These are phyloP conservation scores for Ruditapes philippinarum DNA, from an alignment of 1,140 invertebrate species.

Conservation along the genomic window DNA sequence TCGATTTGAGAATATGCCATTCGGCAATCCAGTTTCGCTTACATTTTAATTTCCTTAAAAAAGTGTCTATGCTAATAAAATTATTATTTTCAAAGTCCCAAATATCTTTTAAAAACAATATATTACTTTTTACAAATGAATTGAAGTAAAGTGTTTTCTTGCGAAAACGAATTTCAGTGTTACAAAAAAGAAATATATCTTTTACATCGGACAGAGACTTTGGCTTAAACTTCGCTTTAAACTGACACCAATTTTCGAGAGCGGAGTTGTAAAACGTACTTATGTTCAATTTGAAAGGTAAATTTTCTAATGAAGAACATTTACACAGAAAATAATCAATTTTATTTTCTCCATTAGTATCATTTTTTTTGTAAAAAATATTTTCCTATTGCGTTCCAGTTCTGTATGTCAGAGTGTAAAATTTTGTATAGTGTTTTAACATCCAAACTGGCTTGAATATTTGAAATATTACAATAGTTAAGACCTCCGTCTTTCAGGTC, in stretches of 20 bases:
- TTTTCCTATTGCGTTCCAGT: neutral
- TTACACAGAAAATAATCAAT: neutral
- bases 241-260: neutral
- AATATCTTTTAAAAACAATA: neutral
- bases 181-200: neutral
- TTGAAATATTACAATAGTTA: neutral
- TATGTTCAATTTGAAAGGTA: neutral
- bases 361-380: neutral
- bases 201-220: neutral
- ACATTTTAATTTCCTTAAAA: neutral
- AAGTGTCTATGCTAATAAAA: neutral
- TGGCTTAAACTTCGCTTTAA: neutral
- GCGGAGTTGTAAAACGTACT: neutral
- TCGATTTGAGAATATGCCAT: neutral
- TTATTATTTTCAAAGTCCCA: neutral
- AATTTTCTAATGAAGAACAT: neutral
- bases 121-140: neutral
- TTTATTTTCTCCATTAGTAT: neutral
- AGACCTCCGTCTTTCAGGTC: neutral
- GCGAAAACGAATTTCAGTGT: neutral
- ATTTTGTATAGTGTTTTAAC: neutral
- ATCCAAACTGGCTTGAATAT: neutral
- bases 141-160: neutral
- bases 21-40: neutral
- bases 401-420: neutral